Evolutionary conservation across 2,888 invertebrate genomes (phyloP).

Genomic region (Callimorpha dominula): DNA sequence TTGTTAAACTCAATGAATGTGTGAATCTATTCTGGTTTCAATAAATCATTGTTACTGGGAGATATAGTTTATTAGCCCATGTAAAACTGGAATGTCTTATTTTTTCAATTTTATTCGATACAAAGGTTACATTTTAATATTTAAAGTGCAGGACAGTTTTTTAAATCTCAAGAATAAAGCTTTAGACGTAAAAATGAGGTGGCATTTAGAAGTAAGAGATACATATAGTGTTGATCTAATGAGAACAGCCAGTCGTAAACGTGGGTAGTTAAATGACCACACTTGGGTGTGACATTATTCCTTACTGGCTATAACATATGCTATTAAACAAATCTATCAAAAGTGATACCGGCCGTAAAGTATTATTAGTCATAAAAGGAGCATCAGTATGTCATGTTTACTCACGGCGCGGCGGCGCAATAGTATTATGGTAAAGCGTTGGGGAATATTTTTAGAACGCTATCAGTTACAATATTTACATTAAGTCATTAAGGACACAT

Average conservation of each 20-base stretch:
- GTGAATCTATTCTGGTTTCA: neutral
- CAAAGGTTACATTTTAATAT: no score
- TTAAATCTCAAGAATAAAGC: neutral
- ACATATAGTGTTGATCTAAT: neutral
- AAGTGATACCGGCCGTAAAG: conserved; percentile 15
- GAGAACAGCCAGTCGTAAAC: conserved; percentile 13
- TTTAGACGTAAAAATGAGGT: neutral
- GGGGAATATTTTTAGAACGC: conserved; percentile 5
- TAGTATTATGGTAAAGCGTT: neutral
- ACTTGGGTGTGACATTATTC: conserved; percentile 10
- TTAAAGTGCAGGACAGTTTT: neutral
- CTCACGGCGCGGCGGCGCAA: neutral
- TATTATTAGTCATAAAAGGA: conserved; percentile 14
- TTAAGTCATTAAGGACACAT: neutral
- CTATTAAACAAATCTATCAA: conserved; percentile 22
- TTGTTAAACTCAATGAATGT: neutral
- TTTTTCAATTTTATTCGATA: neutral
- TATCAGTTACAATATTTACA: conserved; percentile 3
- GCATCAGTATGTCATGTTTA: conserved; percentile 15
- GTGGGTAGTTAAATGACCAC: conserved; percentile 2
- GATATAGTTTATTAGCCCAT: neutral
- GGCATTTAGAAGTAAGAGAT: neutral
- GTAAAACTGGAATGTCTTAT: neutral
- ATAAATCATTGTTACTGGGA: conserved; percentile 1
- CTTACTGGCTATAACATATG: conserved; percentile 12